A percentile compares a stretch with the other conserved stretches of the same genome.
Evolutionary conservation across 2,888 invertebrate genomes (phyloP).

Genomic region (Lamellibrachia satsuma): DNA sequence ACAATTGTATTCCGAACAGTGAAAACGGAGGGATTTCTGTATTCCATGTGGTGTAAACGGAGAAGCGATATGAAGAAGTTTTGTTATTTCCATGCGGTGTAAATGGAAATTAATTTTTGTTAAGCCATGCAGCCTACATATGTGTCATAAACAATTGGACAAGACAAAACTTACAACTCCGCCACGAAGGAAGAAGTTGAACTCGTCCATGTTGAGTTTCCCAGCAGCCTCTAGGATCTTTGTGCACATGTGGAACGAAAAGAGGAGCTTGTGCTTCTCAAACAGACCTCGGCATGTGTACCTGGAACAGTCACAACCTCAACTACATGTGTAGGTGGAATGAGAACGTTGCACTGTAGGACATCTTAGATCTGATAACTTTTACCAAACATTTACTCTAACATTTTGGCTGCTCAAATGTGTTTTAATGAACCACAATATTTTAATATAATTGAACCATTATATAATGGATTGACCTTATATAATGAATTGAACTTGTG

Average conservation of each 20-base stretch:
- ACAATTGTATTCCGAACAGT: too few relatives aligned
- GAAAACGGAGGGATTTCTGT: too few relatives aligned
- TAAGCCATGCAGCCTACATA: not conserved
- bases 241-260: conserved; percentile 89
- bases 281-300: conserved; percentile 88
- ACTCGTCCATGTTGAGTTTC: conserved; percentile 79
- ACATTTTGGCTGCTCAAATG: too few relatives aligned
- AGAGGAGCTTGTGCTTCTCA: conserved; percentile 86
- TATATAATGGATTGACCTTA: too few relatives aligned
- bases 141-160: not conserved
- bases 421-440: too few relatives aligned
- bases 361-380: not conserved
- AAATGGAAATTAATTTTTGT: too few relatives aligned
- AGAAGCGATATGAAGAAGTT: too few relatives aligned
- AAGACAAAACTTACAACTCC: conserved; percentile 74
- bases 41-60: too few relatives aligned
- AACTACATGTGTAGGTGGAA: not conserved
- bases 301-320: conserved; percentile 66
- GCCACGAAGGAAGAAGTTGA: conserved; percentile 84
- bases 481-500: too few relatives aligned
- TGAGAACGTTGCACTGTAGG: not conserved
- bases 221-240: conserved; percentile 81
- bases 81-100: too few relatives aligned
- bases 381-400: too few relatives aligned
- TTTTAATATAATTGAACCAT: too few relatives aligned